Base-by-base conservation (phyloP, 2,888 invertebrate genomes). In the Eilema griseolum region DNA sequence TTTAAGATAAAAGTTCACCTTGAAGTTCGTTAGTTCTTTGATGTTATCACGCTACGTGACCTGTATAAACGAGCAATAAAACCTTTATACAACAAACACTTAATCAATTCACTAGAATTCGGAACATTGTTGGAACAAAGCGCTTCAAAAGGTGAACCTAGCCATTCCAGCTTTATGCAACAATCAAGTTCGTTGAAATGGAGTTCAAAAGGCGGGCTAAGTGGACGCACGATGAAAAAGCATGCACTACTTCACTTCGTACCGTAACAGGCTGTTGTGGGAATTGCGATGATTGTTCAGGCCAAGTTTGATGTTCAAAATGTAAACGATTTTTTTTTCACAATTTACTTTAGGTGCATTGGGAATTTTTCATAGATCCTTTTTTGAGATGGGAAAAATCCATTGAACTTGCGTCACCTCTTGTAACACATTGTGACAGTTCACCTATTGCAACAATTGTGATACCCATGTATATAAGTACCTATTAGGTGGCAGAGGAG, bases 231-330 rank as follows among this genome's bases (percentile, higher is more conserved):
- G 77, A 78, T 83, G 75, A 72, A 85, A 81, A 77, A 71, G 70
- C 72, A 77, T 77, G 79, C 80, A 78, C 78, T 72, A 72, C 78
- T 78, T 71, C 74, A 80, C 80, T 85, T 81, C 85, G 80, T 80
- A 74, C 73, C 73, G 76, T 77, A 82, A 82, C 79, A 71, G 65
- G 52, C 72, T 56, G 46, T 76, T 71, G 62, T 66, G 63, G 60
- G 69, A 66, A 66, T 61, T 62, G 60, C 62, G 61, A 67, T 79
- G 70, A 79, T 83, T 78, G 73, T 67, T 69, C 26, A 31, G 31
- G 66, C 41, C 20, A 60, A 57, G 60, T 69, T n/a, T 12, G 26
- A 66, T 56, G 24, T 24, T 57, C 24, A 11, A 24, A 57, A 12
- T 24, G 12, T 0, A 57, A 41, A 41, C 14, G 41, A 37, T 37